phyloP scores from a whole-genome alignment of 2,113 vertebrate genomes.

The Origma solitaria region DNA sequence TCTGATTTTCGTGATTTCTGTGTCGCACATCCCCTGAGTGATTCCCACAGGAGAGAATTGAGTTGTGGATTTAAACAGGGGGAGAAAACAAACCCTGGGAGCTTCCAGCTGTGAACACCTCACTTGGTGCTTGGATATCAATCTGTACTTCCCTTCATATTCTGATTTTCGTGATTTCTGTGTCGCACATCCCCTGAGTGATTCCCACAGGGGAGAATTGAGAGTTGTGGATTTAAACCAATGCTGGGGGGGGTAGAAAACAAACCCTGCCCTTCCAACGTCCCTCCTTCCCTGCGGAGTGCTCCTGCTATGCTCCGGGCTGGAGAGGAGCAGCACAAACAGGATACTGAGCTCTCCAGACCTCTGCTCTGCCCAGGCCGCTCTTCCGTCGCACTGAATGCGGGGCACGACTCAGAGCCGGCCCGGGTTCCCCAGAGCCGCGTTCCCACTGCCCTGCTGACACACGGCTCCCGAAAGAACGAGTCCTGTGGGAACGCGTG shows the following conservation, averaged over 20 bases:
- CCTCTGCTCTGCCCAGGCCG: background rate
- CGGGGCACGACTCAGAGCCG: background rate
- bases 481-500: constrained; percentile 9
- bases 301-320: background rate
- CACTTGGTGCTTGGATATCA: background rate
- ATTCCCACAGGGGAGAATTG: background rate
- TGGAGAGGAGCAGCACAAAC: background rate
- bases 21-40: too few relatives aligned
- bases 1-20: too few relatives aligned
- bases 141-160: rapidly evolving
- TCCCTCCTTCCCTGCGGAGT: background rate
- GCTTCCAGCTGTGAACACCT: rapidly evolving
- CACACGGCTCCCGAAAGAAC: background rate
- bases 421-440: background rate
- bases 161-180: background rate
- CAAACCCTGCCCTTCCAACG: rapidly evolving
- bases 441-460: background rate
- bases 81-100: background rate
- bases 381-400: background rate
- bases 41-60: too few relatives aligned
- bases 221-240: background rate
- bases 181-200: rapidly evolving
- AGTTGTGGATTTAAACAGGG: background rate
- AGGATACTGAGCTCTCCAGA: background rate
- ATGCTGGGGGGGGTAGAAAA: background rate